These are phyloP conservation scores for Heliconius charithonia DNA, from an alignment of 2,888 invertebrate species.

Conservation along the genomic window DNA sequence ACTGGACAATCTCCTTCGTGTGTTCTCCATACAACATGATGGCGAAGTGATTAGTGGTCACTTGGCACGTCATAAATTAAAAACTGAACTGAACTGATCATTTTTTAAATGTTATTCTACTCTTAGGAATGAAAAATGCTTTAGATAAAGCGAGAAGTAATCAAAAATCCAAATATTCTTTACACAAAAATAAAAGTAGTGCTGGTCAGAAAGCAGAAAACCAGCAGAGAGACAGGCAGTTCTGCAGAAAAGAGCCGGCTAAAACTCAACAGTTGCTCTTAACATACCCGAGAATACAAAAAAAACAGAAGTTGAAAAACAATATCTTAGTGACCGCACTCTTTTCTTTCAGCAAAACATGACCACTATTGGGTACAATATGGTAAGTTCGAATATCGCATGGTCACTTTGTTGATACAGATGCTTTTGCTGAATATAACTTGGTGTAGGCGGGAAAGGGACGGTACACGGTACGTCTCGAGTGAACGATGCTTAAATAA, in stretches of 20 bases:
- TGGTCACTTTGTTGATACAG: constrained; percentile 11
- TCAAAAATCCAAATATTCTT: too few relatives aligned
- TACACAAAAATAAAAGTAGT: not conserved
- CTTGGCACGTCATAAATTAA: too few relatives aligned
- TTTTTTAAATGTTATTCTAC: too few relatives aligned
- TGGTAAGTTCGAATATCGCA: not conserved
- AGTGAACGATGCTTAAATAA: constrained; percentile 8
- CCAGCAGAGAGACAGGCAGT: too few relatives aligned
- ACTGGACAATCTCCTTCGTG: too few relatives aligned
- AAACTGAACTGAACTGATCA: too few relatives aligned
- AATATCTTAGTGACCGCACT: not conserved
- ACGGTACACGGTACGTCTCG: not conserved
- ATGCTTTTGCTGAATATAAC: constrained; percentile 1
- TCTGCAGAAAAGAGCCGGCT: not conserved
- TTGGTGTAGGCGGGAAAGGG: constrained; percentile 7
- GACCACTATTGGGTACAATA: not conserved
- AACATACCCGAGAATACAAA: too few relatives aligned
- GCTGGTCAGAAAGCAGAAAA: not conserved
- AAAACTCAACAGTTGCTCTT: not conserved
- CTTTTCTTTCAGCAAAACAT: not conserved
- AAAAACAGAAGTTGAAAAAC: too few relatives aligned
- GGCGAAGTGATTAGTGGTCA: too few relatives aligned
- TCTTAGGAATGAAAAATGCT: too few relatives aligned
- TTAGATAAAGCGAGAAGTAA: too few relatives aligned
- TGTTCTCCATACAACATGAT: too few relatives aligned